Conservation (phyloP, 2,113 vertebrate species). For the Fregetta grallaria region DNA sequence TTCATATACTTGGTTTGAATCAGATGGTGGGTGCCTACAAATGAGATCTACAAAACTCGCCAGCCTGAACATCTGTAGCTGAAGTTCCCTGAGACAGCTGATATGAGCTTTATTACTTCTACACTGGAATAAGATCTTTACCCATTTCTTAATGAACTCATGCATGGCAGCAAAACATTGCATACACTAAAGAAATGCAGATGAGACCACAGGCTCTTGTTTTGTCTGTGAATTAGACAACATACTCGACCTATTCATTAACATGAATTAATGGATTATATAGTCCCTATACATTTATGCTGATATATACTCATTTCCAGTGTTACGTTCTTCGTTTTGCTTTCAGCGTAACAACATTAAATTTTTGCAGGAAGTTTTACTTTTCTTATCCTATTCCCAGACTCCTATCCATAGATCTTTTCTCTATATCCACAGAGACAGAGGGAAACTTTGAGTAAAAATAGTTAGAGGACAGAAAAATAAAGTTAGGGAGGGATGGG, state of each 20-base stretch:
- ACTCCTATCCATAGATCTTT: not conserved
- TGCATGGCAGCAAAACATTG: not conserved
- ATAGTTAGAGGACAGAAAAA: conserved; percentile 42
- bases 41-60: not conserved
- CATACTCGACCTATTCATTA: not conserved
- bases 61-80: not conserved
- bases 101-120: not conserved
- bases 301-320: not conserved
- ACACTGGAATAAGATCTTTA: not conserved
- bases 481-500: conserved; percentile 15
- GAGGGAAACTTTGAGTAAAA: conserved; percentile 30
- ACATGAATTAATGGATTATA: not conserved
- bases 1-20: not conserved
- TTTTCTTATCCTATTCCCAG: conserved; percentile 23
- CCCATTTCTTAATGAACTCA: not conserved
- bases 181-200: not conserved
- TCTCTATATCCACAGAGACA: not conserved
- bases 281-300: not conserved
- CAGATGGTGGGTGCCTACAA: not conserved
- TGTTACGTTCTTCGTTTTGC: not conserved
- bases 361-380: not conserved
- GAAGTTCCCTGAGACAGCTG: not conserved
- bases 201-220: not conserved
- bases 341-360: not conserved
- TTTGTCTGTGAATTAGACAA: not conserved